Percentiles rank a stretch among this genome's conserved stretches.
These are phyloP conservation scores for Drosophila subobscura DNA, from an alignment of 1,140 invertebrate species.

Conservation along the genomic window DNA sequence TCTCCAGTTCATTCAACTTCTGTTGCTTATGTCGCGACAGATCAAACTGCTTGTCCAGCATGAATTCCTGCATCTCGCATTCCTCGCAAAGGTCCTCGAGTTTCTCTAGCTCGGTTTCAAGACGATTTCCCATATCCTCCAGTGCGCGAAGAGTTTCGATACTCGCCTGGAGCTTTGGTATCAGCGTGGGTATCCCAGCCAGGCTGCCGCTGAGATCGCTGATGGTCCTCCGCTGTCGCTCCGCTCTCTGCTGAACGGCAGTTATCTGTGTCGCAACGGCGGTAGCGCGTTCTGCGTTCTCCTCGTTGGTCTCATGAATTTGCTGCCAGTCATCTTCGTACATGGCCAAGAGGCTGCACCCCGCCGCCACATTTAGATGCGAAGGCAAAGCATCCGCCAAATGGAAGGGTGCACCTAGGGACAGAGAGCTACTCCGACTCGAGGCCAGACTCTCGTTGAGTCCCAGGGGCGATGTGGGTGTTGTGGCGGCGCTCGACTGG, in stretches of 20 bases:
- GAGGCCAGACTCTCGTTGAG: slow-evolving; percentile 56
- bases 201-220: slow-evolving; percentile 85
- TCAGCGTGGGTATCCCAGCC: slow-evolving; percentile 86
- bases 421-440: slow-evolving; percentile 50
- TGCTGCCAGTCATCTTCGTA: slow-evolving; percentile 86
- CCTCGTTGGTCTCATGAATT: slow-evolving; percentile 86
- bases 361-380: slow-evolving; percentile 69
- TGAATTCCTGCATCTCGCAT: slow-evolving; percentile 86
- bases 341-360: slow-evolving; percentile 72
- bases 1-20: slow-evolving; percentile 84
- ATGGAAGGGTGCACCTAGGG: slow-evolving; percentile 34
- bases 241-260: slow-evolving; percentile 85
- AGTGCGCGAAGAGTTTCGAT: slow-evolving; percentile 85
- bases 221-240: slow-evolving; percentile 85
- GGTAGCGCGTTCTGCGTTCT: slow-evolving; percentile 86
- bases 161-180: slow-evolving; percentile 85
- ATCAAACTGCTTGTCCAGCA: slow-evolving; percentile 87
- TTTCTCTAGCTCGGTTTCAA: slow-evolving; percentile 86
- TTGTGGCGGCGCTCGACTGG: slow-evolving; percentile 31
- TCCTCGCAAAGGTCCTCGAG: slow-evolving; percentile 88
- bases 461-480: slow-evolving; percentile 22
- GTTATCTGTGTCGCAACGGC: slow-evolving; percentile 85
- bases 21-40: slow-evolving; percentile 88
- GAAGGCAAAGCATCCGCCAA: slow-evolving; percentile 56
- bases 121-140: slow-evolving; percentile 86